These are phyloP conservation scores for Hirtodrosophila cameraria DNA, from an alignment of 2,888 invertebrate species.

Conservation along the genomic window DNA sequence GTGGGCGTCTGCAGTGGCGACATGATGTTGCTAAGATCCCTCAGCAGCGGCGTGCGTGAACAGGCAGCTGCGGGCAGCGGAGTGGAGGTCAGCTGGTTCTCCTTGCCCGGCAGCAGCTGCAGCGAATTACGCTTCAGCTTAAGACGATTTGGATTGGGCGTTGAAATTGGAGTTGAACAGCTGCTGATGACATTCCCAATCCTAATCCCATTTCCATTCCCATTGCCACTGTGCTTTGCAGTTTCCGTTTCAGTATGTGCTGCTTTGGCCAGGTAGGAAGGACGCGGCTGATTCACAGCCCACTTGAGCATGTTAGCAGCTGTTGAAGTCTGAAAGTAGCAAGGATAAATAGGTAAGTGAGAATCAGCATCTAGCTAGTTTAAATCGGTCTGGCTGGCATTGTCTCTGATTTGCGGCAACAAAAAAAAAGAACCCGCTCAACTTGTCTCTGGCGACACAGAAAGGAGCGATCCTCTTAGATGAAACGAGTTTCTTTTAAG, in stretches of 20 bases:
- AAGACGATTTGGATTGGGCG: slow-evolving; percentile 4
- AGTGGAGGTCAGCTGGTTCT: slow-evolving; percentile 81
- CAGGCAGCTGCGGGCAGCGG: slow-evolving; percentile 60
- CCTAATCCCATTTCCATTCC: too few species aligned
- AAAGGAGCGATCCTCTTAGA: not conserved
- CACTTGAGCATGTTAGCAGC: slow-evolving; percentile 81
- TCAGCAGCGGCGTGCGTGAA: slow-evolving; percentile 50
- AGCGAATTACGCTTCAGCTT: slow-evolving; percentile 47
- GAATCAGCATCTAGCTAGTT: slow-evolving; percentile 51
- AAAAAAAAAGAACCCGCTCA: slow-evolving; percentile 44
- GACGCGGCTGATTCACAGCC: slow-evolving; percentile 82
- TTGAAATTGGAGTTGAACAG: slow-evolving; percentile 31
- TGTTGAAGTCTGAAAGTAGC: slow-evolving; percentile 41
- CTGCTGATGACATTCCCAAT: too few species aligned
- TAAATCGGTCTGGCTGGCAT: slow-evolving; percentile 23
- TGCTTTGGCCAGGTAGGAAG: slow-evolving; percentile 66
- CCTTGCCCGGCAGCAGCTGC: slow-evolving; percentile 66
- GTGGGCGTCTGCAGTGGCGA: slow-evolving; percentile 36
- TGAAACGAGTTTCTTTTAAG: slow-evolving; percentile 51
- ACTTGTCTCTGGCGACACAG: slow-evolving; percentile 25
- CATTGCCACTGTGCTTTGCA: too few species aligned
- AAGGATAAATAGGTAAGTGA: slow-evolving; percentile 12
- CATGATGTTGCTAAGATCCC: slow-evolving; percentile 80
- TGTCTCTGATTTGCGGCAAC: slow-evolving; percentile 17
- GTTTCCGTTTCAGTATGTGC: slow-evolving; percentile 7